Evolutionary conservation across 1,140 invertebrate species (phyloP).

Genomic region (Holotrichia oblita): DNA sequence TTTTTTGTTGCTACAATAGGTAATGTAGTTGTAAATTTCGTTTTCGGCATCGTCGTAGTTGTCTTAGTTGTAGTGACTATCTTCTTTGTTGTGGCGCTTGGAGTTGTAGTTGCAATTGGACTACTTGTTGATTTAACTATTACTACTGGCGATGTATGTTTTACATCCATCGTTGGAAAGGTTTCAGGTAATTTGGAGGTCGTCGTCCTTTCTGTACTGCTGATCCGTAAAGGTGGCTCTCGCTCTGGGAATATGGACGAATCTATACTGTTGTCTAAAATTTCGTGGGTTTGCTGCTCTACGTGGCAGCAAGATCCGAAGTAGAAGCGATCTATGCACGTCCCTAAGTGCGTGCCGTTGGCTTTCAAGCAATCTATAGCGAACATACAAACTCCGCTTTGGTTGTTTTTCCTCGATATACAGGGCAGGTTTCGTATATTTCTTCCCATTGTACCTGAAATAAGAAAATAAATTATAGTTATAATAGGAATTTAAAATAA

Average conservation of each 20-base stretch:
- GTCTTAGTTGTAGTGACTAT: conserved; percentile 50
- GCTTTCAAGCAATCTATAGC: conserved; percentile 91
- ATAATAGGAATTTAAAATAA: no score
- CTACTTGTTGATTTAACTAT: conserved; percentile 54
- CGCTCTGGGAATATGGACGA: conserved; percentile 63
- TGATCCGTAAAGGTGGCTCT: conserved; percentile 59
- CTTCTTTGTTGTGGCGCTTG: conserved; percentile 45
- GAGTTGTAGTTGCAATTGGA: conserved; percentile 49
- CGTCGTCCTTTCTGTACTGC: conserved; percentile 54
- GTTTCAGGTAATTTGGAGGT: conserved; percentile 28
- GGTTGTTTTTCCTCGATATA: conserved; percentile 78
- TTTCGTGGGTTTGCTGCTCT: conserved; percentile 60
- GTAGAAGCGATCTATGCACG: conserved; percentile 91
- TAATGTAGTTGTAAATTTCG: conserved; percentile 9
- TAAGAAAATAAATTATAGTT: conserved; percentile 44
- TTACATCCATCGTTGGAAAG: conserved; percentile 51
- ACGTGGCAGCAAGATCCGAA: conserved; percentile 90
- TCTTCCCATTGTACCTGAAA: conserved; percentile 76
- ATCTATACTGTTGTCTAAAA: conserved; percentile 65
- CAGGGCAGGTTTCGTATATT: conserved; percentile 89
- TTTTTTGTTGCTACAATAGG: conserved; percentile 31
- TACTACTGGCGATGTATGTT: conserved; percentile 50
- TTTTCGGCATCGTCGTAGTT: conserved; percentile 30
- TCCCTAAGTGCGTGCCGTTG: conserved; percentile 89
- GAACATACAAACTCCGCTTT: conserved; percentile 92